A percentile compares a stretch with the other conserved stretches of the same genome.
These are phyloP conservation scores for Drosophila kepulauana DNA, from an alignment of 1,140 invertebrate genomes.

Conservation along the genomic window DNA sequence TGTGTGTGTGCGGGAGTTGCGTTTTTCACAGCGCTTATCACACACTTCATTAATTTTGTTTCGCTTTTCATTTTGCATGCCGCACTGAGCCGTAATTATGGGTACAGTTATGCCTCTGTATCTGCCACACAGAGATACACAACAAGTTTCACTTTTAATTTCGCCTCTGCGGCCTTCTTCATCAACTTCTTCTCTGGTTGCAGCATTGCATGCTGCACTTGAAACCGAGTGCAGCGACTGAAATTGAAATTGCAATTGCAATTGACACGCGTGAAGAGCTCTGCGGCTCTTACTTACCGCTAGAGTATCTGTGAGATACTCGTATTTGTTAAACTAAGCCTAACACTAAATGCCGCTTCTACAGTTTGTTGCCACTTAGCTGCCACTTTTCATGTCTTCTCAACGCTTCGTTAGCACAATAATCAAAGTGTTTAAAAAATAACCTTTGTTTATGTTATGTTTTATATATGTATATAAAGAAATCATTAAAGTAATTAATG, in stretches of 20 bases:
- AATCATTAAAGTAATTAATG: conserved; percentile 78
- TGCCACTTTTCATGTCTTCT: conserved; percentile 44
- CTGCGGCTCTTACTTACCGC: neutral
- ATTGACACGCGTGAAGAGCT: conserved; percentile 72
- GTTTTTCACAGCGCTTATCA: conserved; percentile 76
- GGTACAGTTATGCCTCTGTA: conserved; percentile 65
- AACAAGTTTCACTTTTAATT: conserved; percentile 74
- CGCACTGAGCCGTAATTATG: conserved; percentile 69
- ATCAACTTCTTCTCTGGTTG: conserved; percentile 47
- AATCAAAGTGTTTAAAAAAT: conserved; percentile 49
- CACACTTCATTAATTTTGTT: conserved; percentile 82
- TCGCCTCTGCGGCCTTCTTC: conserved; percentile 41
- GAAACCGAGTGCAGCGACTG: conserved; percentile 47
- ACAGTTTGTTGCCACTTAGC: conserved; percentile 76
- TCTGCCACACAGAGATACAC: conserved; percentile 47
- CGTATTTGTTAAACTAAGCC: conserved; percentile 39
- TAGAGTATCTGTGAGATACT: conserved; percentile 56
- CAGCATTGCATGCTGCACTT: conserved; percentile 81
- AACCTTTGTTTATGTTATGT: conserved; percentile 48
- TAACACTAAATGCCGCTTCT: conserved; percentile 30
- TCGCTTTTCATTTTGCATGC: conserved; percentile 73
- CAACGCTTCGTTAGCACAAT: conserved; percentile 74
- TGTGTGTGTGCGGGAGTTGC: conserved; percentile 37
- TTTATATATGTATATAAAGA: neutral
- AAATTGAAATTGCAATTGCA: conserved; percentile 63